phyloP scores from a whole-genome alignment of 23 tunicate species.

The Diplosoma virens region DNA sequence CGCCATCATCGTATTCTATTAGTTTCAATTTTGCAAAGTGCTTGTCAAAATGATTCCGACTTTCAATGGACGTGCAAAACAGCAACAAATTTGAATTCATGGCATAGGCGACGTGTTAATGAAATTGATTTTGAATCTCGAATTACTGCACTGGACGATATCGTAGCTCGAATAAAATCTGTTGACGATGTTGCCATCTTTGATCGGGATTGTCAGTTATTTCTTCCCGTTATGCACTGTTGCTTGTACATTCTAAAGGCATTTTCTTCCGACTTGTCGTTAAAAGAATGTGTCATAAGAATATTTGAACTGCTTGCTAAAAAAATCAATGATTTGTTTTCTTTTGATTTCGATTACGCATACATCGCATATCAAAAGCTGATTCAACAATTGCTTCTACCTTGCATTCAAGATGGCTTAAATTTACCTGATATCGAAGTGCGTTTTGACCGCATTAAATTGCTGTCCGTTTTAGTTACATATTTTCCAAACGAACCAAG shows the following conservation, averaged over 20 bases:
- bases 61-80: conserved; percentile 53
- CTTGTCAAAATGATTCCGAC: conserved; percentile 24
- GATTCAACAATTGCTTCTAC: conserved; percentile 49
- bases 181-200: conserved; percentile 30
- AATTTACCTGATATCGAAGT: conserved; percentile 42
- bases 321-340: conserved; percentile 11
- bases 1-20: conserved; percentile 44
- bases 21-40: conserved; percentile 39
- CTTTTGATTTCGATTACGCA: background rate
- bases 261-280: conserved; percentile 50
- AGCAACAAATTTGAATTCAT: conserved; percentile 50
- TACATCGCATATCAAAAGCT: conserved; percentile 27
- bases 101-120: conserved; percentile 61
- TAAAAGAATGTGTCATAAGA: conserved; percentile 50
- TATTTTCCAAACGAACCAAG: conserved; percentile 43
- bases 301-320: conserved; percentile 41
- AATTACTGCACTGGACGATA: conserved; percentile 44
- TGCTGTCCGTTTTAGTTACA: conserved; percentile 51
- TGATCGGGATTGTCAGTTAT: conserved; percentile 35
- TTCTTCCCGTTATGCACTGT: conserved; percentile 54
- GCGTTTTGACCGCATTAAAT: conserved; percentile 57
- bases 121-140: conserved; percentile 74
- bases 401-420: conserved; percentile 37
- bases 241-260: conserved; percentile 50
- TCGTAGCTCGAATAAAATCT: conserved; percentile 15